Evolutionary conservation across 2,113 vertebrate species (phyloP).

Genomic region (Ariopsis seemanni): DNA sequence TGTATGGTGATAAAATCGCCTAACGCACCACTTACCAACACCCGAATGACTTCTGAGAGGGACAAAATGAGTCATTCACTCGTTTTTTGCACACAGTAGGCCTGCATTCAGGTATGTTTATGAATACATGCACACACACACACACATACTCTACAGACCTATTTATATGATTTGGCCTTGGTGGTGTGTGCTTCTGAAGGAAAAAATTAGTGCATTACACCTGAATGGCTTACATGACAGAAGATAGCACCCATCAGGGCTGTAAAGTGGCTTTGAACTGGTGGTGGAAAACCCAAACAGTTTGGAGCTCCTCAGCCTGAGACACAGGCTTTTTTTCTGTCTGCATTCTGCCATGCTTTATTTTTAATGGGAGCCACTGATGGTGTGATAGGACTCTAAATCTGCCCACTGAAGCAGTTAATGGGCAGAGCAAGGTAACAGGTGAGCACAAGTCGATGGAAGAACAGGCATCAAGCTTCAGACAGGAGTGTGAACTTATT

Average conservation of each 20-base stretch:
- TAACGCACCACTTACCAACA: slow-evolving; percentile 5
- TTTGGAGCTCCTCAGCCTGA: background rate
- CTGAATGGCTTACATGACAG: background rate
- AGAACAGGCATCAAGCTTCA: slow-evolving; percentile 40
- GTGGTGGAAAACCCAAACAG: slow-evolving; percentile 10
- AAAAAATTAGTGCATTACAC: slow-evolving; percentile 16
- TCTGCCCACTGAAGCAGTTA: slow-evolving; percentile 66
- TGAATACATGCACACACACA: slow-evolving; percentile 16
- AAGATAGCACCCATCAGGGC: slow-evolving; percentile 6
- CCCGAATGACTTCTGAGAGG: background rate
- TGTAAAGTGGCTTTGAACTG: background rate
- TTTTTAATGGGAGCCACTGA: slow-evolving; percentile 56
- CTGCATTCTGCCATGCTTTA: slow-evolving; percentile 46
- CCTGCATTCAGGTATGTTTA: slow-evolving; percentile 13
- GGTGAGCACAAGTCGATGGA: slow-evolving; percentile 62
- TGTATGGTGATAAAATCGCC: background rate
- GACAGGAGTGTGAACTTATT: background rate
- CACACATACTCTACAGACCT: background rate
- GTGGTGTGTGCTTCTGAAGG: background rate
- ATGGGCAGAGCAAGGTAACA: slow-evolving; percentile 66
- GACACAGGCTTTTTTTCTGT: slow-evolving; percentile 40
- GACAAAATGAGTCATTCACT: slow-evolving; percentile 24
- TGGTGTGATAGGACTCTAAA: slow-evolving; percentile 69
- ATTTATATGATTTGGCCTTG: slow-evolving; percentile 2
- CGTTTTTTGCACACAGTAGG: background rate